Evolutionary conservation across 2,797 vertebrate species (phyloP).

Genomic region (Podarcis lilfordi): DNA sequence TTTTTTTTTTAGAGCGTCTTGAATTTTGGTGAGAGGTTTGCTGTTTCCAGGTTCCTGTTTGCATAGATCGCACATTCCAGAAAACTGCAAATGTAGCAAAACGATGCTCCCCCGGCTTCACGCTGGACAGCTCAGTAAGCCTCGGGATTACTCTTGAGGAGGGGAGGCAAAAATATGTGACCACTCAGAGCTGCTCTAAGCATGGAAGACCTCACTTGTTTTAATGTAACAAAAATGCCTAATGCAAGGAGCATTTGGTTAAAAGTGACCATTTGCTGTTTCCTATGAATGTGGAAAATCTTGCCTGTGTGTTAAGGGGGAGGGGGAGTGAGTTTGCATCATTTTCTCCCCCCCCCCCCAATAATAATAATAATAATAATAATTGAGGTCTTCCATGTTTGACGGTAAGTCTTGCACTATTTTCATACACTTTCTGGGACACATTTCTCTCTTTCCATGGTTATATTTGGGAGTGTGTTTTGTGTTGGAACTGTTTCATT

Average conservation of each 20-base stretch:
- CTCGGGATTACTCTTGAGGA: constrained; percentile 48
- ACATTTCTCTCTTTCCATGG: constrained; percentile 79
- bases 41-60: constrained; percentile 57
- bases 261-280: constrained; percentile 56
- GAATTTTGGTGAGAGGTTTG: constrained; percentile 56
- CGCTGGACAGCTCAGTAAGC: constrained; percentile 25
- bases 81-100: constrained; percentile 55
- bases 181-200: constrained; percentile 72
- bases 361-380: no score
- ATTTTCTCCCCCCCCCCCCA: constrained; percentile 60
- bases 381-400: constrained; percentile 87
- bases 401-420: constrained; percentile 90
- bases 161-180: constrained; percentile 39
- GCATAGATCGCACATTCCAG: constrained; percentile 64
- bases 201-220: constrained; percentile 72
- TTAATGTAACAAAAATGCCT: constrained; percentile 46
- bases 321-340: constrained; percentile 65
- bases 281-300: constrained; percentile 58
- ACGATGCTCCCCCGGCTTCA: constrained; percentile 13
- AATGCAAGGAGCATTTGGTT: constrained; percentile 64
- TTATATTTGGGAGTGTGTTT: constrained; percentile 50
- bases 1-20: constrained; percentile 28
- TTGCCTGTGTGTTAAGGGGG: constrained; percentile 60
- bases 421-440: constrained; percentile 79
- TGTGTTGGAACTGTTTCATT: constrained; percentile 69